phyloP scores from a whole-genome alignment of 2,797 vertebrate genomes.

The Tiaroga cobitis region DNA sequence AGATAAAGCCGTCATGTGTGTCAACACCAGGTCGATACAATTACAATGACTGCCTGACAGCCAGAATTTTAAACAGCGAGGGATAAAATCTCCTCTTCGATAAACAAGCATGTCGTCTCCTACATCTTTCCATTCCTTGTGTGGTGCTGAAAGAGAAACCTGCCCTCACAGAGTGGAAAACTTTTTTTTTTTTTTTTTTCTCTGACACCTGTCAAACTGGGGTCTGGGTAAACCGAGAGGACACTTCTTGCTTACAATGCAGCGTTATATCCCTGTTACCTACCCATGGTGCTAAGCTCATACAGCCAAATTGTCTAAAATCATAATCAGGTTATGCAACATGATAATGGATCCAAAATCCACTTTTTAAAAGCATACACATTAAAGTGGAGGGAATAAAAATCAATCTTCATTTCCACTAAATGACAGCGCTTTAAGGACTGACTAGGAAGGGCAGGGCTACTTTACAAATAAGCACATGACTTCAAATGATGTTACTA shows the following conservation, averaged over 20 bases:
- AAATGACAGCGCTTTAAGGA: neutral
- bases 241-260: neutral
- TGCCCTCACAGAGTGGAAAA: neutral
- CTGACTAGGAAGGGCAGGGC: neutral
- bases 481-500: neutral
- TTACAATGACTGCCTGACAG: slow-evolving; percentile 5
- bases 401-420: slow-evolving; percentile 18
- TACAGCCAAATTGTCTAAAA: slow-evolving; percentile 6
- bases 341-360: slow-evolving; percentile 19
- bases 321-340: slow-evolving; percentile 25
- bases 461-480: neutral
- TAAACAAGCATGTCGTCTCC: neutral
- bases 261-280: slow-evolving; percentile 6
- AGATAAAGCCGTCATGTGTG: slow-evolving; percentile 16
- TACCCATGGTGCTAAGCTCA: neutral
- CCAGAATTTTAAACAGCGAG: slow-evolving; percentile 11
- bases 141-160: neutral
- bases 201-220: neutral
- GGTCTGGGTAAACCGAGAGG: neutral
- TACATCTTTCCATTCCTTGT: neutral
- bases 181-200: neutral
- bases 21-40: neutral
- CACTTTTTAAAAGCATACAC: slow-evolving; percentile 16
- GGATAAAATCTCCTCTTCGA: slow-evolving; percentile 3
- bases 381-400: neutral